These are phyloP conservation scores for Stenodema calcarata DNA, from an alignment of 2,888 invertebrate species.

Conservation along the genomic window DNA sequence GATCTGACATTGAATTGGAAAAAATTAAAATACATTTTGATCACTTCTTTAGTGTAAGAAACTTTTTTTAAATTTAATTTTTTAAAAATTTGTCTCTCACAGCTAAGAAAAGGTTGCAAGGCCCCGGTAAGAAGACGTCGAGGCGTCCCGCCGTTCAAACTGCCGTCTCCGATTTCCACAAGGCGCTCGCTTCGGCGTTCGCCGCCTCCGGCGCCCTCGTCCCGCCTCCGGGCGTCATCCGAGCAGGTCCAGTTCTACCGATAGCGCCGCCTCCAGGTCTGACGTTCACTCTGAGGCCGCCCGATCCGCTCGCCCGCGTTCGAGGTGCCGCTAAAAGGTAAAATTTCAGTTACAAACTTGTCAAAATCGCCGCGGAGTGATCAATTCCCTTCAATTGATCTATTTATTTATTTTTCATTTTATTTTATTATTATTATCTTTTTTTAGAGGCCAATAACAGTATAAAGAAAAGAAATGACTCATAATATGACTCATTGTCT, in stretches of 20 bases:
- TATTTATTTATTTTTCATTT: no score
- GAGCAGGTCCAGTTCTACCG: constrained; percentile 13
- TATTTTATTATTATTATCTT: no score
- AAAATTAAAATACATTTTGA: no score
- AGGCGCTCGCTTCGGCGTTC: not conserved
- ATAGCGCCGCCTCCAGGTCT: not conserved
- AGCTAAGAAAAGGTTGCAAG: not conserved
- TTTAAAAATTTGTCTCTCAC: not conserved
- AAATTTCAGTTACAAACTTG: no score
- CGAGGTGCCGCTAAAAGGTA: constrained; percentile 12
- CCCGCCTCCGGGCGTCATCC: not conserved
- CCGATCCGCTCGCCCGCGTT: not conserved
- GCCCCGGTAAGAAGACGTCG: not conserved
- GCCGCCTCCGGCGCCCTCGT: not conserved
- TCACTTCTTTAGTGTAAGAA: no score
- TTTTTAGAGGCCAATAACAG: no score
- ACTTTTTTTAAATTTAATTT: not conserved
- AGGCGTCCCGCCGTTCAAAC: not conserved
- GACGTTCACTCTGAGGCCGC: not conserved
- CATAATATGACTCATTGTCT: no score
- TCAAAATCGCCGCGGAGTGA: no score
- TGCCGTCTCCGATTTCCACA: not conserved
- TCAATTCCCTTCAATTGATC: no score
- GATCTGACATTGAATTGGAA: no score
- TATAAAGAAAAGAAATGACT: no score